phyloP scores from a whole-genome alignment of 2,888 invertebrate genomes.

The Pterobdella sp. region DNA sequence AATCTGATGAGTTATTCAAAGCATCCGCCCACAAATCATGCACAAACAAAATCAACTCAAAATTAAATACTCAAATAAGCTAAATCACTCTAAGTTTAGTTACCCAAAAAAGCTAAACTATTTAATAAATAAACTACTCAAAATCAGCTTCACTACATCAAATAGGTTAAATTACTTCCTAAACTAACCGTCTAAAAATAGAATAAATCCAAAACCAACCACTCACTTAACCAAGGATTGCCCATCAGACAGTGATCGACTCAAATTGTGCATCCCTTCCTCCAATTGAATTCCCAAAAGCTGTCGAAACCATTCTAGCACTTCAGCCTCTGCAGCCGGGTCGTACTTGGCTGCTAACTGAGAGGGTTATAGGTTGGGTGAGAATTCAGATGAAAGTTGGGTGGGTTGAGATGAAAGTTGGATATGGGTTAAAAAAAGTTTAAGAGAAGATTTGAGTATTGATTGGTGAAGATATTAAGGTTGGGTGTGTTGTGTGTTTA shows the following conservation, averaged over 20 bases:
- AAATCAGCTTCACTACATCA: too few species aligned
- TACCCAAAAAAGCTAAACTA: too few species aligned
- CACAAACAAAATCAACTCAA: too few species aligned
- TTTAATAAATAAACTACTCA: too few species aligned
- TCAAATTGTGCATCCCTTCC: slow-evolving; percentile 67
- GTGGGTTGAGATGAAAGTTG: background rate
- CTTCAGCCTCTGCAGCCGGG: slow-evolving; percentile 82
- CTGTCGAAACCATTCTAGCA: slow-evolving; percentile 80
- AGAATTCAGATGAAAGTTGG: background rate
- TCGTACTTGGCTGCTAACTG: slow-evolving; percentile 97
- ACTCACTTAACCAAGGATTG: slow-evolving; percentile 46
- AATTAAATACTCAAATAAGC: too few species aligned
- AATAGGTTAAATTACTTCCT: too few species aligned
- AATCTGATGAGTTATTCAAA: too few species aligned
- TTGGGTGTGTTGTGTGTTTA: background rate
- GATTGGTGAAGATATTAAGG: background rate
- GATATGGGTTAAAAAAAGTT: background rate
- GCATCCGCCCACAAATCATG: too few species aligned
- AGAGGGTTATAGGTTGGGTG: slow-evolving; percentile 23
- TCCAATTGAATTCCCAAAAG: slow-evolving; percentile 71
- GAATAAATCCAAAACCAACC: background rate
- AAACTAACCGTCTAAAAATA: too few species aligned
- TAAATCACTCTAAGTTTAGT: too few species aligned
- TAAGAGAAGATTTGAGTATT: background rate
- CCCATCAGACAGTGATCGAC: slow-evolving; percentile 45